A percentile compares a stretch with the other conserved stretches of the same genome.
Conservation (phyloP, 1,140 invertebrate species). For the Conopomorpha cramerella region DNA sequence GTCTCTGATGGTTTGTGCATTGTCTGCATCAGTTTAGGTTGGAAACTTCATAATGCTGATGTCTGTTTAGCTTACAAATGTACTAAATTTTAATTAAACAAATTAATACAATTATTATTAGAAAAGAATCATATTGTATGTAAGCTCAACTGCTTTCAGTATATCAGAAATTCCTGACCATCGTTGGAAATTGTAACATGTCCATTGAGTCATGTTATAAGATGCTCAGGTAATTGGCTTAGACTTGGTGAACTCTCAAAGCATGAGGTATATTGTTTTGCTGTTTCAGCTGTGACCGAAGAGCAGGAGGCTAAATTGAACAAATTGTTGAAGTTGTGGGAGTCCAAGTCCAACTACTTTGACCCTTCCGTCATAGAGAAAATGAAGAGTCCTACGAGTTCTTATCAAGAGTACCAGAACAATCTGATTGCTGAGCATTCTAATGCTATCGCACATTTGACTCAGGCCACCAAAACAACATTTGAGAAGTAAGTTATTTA, state of each 20-base stretch:
- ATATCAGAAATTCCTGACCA: too few species aligned
- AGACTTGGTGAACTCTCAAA: constrained; percentile 22
- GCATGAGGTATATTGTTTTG: constrained; percentile 39
- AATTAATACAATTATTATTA: too few species aligned
- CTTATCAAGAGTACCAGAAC: constrained; percentile 84
- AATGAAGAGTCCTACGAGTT: constrained; percentile 76
- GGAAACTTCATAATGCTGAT: constrained; percentile 37
- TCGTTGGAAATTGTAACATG: too few species aligned
- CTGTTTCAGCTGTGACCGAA: constrained; percentile 73
- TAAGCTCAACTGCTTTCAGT: too few species aligned
- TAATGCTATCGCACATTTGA: constrained; percentile 74
- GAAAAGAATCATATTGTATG: too few species aligned
- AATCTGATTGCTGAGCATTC: constrained; percentile 79
- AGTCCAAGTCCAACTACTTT: constrained; percentile 95
- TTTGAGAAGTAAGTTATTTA: constrained; percentile 70
- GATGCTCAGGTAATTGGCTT: constrained; percentile 43
- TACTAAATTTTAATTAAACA: too few species aligned
- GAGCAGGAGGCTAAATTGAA: constrained; percentile 89
- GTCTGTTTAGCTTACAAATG: too few species aligned
- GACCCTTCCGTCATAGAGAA: constrained; percentile 82
- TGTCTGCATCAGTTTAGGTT: constrained; percentile 37
- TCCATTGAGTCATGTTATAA: too few species aligned
- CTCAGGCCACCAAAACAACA: constrained; percentile 74
- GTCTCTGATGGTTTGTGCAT: constrained; percentile 46
- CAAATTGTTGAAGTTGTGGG: constrained; percentile 93